Conservation (phyloP, 1,140 invertebrate genomes). For the Tetraneura akinire region DNA sequence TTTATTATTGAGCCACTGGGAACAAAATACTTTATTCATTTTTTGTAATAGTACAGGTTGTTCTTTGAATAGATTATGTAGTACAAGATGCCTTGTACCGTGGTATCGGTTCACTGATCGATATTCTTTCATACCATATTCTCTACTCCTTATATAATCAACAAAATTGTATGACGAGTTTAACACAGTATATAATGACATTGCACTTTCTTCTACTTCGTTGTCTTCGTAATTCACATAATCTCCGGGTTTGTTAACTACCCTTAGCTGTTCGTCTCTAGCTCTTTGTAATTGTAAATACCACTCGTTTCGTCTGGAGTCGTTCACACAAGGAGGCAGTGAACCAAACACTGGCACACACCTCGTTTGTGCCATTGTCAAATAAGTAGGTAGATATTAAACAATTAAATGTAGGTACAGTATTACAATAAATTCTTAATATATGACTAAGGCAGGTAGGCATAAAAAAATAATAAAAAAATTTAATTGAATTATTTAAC, state of each 20-base stretch:
- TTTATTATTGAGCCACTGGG: conserved; percentile 91
- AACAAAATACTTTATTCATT: conserved; percentile 96
- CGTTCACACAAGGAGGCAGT: conserved; percentile 72
- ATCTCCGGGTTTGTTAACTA: conserved; percentile 84
- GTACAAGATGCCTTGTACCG: conserved; percentile 81
- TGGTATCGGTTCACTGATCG: conserved; percentile 74
- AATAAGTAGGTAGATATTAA: too few species aligned
- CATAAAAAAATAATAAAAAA: too few species aligned
- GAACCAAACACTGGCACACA: conserved; percentile 66
- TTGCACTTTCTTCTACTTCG: conserved; percentile 75
- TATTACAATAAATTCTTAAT: too few species aligned
- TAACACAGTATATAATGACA: conserved; percentile 70
- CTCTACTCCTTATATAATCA: conserved; percentile 77
- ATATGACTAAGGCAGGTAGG: too few species aligned
- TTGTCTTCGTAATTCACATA: conserved; percentile 85
- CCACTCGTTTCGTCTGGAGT: conserved; percentile 72
- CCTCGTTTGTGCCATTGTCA: conserved; percentile 63
- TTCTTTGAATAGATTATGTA: conserved; percentile 85
- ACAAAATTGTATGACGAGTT: conserved; percentile 83
- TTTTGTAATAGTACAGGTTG: conserved; percentile 76
- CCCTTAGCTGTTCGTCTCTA: conserved; percentile 70
- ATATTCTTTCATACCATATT: conserved; percentile 71
- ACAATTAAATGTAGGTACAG: background rate
- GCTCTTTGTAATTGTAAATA: conserved; percentile 67
- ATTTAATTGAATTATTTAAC: too few species aligned